Percentiles rank a stretch among this genome's conserved stretches.
Conservation (phyloP, 2,113 vertebrate genomes). For the Rissa tridactyla region DNA sequence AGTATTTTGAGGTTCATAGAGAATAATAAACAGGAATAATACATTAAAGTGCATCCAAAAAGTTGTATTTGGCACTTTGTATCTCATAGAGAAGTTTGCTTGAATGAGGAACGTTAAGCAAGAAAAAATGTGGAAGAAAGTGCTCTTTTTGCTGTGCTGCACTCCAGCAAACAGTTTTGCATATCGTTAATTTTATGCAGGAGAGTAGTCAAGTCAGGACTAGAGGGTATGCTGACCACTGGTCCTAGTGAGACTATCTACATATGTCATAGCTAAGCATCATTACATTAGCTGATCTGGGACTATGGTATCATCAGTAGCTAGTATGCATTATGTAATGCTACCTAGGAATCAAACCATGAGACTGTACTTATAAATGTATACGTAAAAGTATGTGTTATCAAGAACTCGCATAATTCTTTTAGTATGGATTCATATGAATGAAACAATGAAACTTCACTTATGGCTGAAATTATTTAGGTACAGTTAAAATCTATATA, state of each 20-base stretch:
- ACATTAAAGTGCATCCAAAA: not conserved
- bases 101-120: not conserved
- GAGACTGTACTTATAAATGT: not conserved
- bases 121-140: not conserved
- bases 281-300: not conserved
- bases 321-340: not conserved
- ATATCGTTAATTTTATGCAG: not conserved
- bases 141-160: not conserved
- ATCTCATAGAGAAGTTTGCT: not conserved
- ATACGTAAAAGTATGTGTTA: not conserved
- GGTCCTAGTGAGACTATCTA: not conserved
- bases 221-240: not conserved
- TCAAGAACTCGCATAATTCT: not conserved
- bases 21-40: not conserved
- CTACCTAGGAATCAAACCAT: not conserved
- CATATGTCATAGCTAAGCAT: not conserved
- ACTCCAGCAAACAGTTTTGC: not conserved
- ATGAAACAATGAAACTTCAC: not conserved
- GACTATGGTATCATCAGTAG: not conserved
- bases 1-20: not conserved
- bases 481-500: not conserved
- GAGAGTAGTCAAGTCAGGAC: not conserved
- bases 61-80: not conserved
- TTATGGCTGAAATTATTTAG: not conserved
- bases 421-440: not conserved